Evolutionary conservation across 2,797 vertebrate genomes (phyloP), one percentile per base, ranked within the genome.

Genomic region (Periparus ater): DNA sequence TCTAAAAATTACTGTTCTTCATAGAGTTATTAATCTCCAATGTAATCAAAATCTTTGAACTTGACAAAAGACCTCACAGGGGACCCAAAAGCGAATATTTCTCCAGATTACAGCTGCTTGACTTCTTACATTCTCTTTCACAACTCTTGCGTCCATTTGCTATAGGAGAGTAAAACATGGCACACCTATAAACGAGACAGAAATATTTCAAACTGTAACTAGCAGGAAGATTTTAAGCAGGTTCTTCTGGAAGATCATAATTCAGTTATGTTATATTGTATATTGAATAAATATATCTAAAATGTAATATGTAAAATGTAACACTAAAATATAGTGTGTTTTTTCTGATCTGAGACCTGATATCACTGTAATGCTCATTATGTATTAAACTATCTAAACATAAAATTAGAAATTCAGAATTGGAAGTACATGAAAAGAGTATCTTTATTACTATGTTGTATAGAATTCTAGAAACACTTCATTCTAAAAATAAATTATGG

Each of bases 111-210:
- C 23, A 77, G 26, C 6, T 45, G 7, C 29, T 51, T 78, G 44
- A 75, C 16, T 51, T 54, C n/a, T 48, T 57, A 26, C 0, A 38
- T 66, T 85, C 82, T 57, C 44, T 55, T 75, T 75, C 25, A 19
- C 51, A 91, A 48, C 2, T 8, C 5, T 66, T 88, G 7, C 0
- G 0, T 42, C 23, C 7, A 67, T 54, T 81, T 82, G 14, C 19
- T 10, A 18, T 42, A 70, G 9, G 11, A 72, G 4, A 62, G 23
- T 55, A 60, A 77, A 20, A 9, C 3, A 4, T 58, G 45, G 20
- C 17, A 84, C 30, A 84, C 5, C 21, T 74, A 44, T 17, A 75
- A 67, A 62, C 0, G 1, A 65, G n/a, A n/a, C 15, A 54, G 32
- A 78, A 68, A 25, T 77, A 61, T 66, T 92, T 70, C 23, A 53